Percentiles rank a stretch among this genome's conserved stretches.
phyloP scores from a whole-genome alignment of 1,140 invertebrate species.

The Tachypleus tridentatus region DNA sequence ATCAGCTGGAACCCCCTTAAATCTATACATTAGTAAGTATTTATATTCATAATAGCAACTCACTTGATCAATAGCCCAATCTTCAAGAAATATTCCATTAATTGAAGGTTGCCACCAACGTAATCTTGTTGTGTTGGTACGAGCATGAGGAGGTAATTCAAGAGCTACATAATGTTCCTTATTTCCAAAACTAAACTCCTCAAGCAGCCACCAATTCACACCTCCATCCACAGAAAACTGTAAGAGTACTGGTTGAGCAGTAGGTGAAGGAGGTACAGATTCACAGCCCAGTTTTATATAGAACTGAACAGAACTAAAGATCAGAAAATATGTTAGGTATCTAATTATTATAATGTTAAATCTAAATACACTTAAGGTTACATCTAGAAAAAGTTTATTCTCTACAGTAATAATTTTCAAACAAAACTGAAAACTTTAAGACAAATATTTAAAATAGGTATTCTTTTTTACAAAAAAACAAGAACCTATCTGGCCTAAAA shows the following conservation, averaged over 20 bases:
- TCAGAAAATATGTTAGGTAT: background rate
- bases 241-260: conserved; percentile 29
- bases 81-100: conserved; percentile 31
- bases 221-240: conserved; percentile 36
- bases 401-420: no score
- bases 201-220: conserved; percentile 33
- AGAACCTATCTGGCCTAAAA: no score
- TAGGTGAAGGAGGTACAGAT: conserved; percentile 21
- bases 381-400: background rate
- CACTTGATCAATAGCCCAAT: conserved; percentile 23
- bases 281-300: conserved; percentile 29
- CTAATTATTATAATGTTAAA: background rate
- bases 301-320: conserved; percentile 32
- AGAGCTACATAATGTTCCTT: conserved; percentile 15
- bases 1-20: background rate
- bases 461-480: no score
- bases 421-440: no score
- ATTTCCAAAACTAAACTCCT: conserved; percentile 33
- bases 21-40: background rate
- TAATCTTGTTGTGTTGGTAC: conserved; percentile 24
- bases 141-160: conserved; percentile 16
- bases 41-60: background rate
- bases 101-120: conserved; percentile 37
- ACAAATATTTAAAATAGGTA: no score
- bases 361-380: background rate